These are phyloP conservation scores for Chaetura pelagica DNA, from an alignment of 2,113 vertebrate genomes.

Conservation along the genomic window DNA sequence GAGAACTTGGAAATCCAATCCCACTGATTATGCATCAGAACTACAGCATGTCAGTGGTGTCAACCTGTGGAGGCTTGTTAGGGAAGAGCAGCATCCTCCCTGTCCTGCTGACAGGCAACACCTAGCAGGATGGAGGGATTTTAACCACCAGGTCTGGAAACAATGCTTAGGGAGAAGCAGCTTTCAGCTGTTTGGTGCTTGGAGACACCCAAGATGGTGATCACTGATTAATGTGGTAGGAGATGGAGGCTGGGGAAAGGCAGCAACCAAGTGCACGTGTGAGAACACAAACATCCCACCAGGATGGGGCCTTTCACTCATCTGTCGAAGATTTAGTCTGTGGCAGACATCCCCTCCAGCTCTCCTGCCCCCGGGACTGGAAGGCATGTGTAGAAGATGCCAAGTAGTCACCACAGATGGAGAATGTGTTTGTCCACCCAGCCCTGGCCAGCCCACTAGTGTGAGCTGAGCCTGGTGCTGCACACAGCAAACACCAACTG, in stretches of 20 bases:
- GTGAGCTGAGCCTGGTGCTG: not conserved
- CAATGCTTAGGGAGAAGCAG: not conserved
- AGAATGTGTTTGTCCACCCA: not conserved
- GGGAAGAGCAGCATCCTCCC: not conserved
- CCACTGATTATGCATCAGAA: not conserved
- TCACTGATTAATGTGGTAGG: not conserved
- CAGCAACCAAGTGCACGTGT: not conserved
- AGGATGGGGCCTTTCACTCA: fast-evolving
- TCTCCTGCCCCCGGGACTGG: not conserved
- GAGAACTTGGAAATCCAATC: not conserved
- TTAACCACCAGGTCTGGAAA: not conserved
- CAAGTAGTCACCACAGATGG: not conserved
- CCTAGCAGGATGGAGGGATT: not conserved
- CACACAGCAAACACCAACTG: not conserved
- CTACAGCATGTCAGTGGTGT: not conserved
- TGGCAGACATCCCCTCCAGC: not conserved
- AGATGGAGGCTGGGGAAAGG: not conserved
- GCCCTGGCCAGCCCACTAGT: not conserved
- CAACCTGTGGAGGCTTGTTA: not conserved
- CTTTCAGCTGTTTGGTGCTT: not conserved
- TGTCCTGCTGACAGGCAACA: not conserved
- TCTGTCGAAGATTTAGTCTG: not conserved
- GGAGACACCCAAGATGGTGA: not conserved
- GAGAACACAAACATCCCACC: not conserved
- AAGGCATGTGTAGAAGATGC: not conserved